Evolutionary conservation across 1,140 invertebrate genomes (phyloP).

Genomic region (Sitobion miscanthi): DNA sequence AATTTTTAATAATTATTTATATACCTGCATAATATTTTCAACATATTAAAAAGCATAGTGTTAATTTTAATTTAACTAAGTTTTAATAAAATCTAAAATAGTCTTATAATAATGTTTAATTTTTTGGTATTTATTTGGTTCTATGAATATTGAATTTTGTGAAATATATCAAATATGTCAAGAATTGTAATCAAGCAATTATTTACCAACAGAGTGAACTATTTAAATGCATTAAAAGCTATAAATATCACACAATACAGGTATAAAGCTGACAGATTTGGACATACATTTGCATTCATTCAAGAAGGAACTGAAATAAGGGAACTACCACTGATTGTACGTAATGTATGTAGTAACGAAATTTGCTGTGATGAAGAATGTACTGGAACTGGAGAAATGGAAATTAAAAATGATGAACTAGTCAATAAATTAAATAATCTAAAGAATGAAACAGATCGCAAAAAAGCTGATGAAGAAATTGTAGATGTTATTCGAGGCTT

Average conservation of each 20-base stretch:
- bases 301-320: constrained; percentile 73
- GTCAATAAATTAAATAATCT: constrained; percentile 58
- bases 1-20: no score
- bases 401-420: background rate
- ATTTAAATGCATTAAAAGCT: background rate
- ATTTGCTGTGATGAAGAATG: constrained; percentile 14
- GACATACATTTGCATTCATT: constrained; percentile 68
- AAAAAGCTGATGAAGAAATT: constrained; percentile 61
- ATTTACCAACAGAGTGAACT: background rate
- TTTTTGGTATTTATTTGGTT: background rate
- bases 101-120: background rate
- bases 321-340: constrained; percentile 73
- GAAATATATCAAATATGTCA: constrained; percentile 34
- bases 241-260: constrained; percentile 29
- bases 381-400: background rate
- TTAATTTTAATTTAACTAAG: constrained; percentile 2
- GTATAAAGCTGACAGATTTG: constrained; percentile 59
- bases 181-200: constrained; percentile 21
- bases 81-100: background rate
- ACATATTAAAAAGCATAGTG: background rate
- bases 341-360: constrained; percentile 63
- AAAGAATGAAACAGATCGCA: constrained; percentile 56
- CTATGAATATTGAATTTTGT: background rate
- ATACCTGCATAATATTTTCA: background rate
- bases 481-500: constrained; percentile 63